Evolutionary conservation across 2,888 invertebrate genomes (phyloP), one percentile per base, ranked within the genome.

Genomic region (Bimastos eiseni): DNA sequence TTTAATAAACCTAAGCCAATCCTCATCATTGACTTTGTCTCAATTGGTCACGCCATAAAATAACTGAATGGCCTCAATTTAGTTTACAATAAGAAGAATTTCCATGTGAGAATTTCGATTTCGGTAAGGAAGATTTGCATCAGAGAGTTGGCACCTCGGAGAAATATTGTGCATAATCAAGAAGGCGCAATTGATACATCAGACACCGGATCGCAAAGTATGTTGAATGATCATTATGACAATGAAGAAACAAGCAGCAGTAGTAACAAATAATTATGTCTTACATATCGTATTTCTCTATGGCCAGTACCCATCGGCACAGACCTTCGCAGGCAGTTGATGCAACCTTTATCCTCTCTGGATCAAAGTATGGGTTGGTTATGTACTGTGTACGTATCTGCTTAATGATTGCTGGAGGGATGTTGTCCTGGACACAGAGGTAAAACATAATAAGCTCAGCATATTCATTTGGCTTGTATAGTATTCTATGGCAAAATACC

Each of bases 281-380:
- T 93, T 92, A 95, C 95, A 94, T 94, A 93, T 95, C 95, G 92
- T 95, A 95, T 41, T 94, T 93, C 89, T 95, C 95, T 94, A 95
- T 95, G 91, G 95, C 95, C 91, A 94, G 90, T n/a, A 94, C 93
- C 95, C 95, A 95, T 91, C 94, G 94, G 92, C 95, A 94, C 91
- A 95, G 93, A 96, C 97, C 98, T 95, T 98, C 98, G 93, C 97
- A 97, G 17, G 98, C 98, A 0, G 97, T 97, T 0, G 98, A 98
- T 0, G 98, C 98, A 0, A 96, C 95, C 94, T 97, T 97, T 55
- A 98, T 96, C 95, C 98, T 98, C 89, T 98, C 98, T 0, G 98
- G 98, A 94, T 98, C 98, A 94, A 98, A 98, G 90, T 97, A 97
- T 91, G 97, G 97, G 94, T 98, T 98, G 55, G 96, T 96, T 44